Percentiles rank a stretch among this genome's conserved stretches.
Conservation (phyloP, 2,113 vertebrate genomes). For the Centropus unirufus region DNA sequence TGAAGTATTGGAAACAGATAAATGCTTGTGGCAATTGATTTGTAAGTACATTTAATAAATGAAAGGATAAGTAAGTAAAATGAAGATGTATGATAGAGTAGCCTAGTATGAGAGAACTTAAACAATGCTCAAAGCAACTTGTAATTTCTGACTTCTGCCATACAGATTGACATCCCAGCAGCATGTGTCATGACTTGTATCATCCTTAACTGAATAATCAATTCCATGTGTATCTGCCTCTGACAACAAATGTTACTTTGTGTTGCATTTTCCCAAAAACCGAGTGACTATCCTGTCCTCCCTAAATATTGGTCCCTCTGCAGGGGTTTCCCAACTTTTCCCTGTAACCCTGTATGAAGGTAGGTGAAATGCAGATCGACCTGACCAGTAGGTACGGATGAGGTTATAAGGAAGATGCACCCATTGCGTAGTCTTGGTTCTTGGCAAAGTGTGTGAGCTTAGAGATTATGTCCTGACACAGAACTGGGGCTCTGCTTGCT, state of each 20-base stretch:
- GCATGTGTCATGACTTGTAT: background rate
- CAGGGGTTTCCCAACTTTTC: background rate
- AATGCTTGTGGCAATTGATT: background rate
- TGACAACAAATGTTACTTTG: background rate
- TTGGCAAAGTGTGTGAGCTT: background rate
- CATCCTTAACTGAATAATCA: background rate
- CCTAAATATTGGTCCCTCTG: background rate
- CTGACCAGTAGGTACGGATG: background rate
- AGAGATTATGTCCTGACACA: background rate
- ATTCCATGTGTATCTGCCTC: background rate
- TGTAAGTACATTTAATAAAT: background rate
- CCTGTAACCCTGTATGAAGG: background rate
- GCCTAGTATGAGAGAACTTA: background rate
- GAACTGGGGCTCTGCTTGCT: background rate
- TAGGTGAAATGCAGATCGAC: background rate
- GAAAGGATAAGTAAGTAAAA: background rate
- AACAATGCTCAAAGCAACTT: background rate
- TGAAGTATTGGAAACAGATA: background rate
- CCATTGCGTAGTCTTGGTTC: background rate
- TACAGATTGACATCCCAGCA: background rate
- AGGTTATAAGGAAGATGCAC: background rate
- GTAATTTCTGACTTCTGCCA: background rate
- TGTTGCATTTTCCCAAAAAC: background rate
- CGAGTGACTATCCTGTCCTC: background rate
- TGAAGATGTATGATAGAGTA: background rate